phyloP scores from a whole-genome alignment of 2,113 vertebrate species.

The Dendrocopos noguchii region DNA sequence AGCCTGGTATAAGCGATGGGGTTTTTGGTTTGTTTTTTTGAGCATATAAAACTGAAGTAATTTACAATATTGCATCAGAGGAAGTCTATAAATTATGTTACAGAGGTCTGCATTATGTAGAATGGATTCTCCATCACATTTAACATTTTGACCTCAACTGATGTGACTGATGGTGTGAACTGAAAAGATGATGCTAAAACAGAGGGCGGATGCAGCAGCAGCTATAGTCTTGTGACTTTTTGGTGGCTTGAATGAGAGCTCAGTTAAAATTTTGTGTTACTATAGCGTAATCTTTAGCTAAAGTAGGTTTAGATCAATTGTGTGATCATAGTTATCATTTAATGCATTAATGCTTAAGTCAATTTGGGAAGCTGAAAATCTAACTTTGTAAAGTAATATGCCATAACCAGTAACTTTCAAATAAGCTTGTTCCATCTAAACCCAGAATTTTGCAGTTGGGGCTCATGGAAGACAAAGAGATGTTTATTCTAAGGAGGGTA shows the following conservation, averaged over 20 bases:
- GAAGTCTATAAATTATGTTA: conserved; percentile 2
- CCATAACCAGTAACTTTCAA: neutral
- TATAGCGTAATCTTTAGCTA: neutral
- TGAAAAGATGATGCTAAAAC: neutral
- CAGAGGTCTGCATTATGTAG: neutral
- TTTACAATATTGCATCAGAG: conserved; percentile 2
- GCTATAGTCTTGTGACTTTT: neutral
- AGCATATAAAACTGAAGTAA: neutral
- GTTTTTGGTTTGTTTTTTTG: neutral
- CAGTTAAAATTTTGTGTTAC: neutral
- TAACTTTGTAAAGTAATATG: neutral
- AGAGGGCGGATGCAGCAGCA: neutral
- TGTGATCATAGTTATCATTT: neutral
- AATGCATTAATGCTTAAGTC: neutral
- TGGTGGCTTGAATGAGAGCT: neutral
- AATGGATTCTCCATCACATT: neutral
- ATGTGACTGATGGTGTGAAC: neutral
- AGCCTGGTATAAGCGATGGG: conserved; percentile 10
- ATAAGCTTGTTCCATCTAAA: neutral
- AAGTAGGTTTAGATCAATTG: neutral
- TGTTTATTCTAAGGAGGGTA: neutral
- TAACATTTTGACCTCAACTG: neutral
- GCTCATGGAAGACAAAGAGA: neutral
- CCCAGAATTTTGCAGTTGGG: neutral
- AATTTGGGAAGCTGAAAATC: neutral